Conservation (phyloP, 2,113 vertebrate species). For the Tragelaphus buxtoni region DNA sequence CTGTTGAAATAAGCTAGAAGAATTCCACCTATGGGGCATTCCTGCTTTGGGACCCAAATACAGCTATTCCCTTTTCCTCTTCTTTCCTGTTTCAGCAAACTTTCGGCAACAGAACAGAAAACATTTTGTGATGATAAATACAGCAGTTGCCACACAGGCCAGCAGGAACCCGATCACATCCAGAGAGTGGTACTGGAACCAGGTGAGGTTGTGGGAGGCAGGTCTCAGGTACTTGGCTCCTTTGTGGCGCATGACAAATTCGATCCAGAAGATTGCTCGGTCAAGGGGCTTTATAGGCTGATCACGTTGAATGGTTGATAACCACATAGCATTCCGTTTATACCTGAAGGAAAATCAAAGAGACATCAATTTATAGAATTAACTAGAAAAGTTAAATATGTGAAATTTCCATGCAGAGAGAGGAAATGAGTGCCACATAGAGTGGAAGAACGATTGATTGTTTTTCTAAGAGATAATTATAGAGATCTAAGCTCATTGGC, state of each 20-base stretch:
- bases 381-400: background rate
- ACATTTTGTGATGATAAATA: constrained; percentile 70
- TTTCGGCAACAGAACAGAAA: constrained; percentile 76
- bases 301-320: constrained; percentile 87
- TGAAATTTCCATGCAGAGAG: background rate
- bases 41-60: background rate
- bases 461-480: background rate
- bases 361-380: background rate
- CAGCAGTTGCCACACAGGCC: constrained; percentile 19
- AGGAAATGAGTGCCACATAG: background rate
- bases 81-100: constrained; percentile 60
- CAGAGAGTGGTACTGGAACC: constrained; percentile 89
- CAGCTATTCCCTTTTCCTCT: constrained; percentile 68
- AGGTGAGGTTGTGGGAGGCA: constrained; percentile 84
- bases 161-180: constrained; percentile 85
- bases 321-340: constrained; percentile 81
- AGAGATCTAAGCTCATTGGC: background rate
- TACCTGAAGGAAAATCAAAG: constrained; percentile 74
- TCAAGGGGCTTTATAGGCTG: constrained; percentile 84
- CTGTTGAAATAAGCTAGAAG: background rate
- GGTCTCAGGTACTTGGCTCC: constrained; percentile 86
- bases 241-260: constrained; percentile 83
- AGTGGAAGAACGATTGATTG: background rate
- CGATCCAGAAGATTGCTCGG: constrained; percentile 76
- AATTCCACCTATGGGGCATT: background rate